Evolutionary conservation across 2,113 vertebrate genomes (phyloP), one percentile per base, ranked within the genome.

Genomic region (Tetrao urogallus): DNA sequence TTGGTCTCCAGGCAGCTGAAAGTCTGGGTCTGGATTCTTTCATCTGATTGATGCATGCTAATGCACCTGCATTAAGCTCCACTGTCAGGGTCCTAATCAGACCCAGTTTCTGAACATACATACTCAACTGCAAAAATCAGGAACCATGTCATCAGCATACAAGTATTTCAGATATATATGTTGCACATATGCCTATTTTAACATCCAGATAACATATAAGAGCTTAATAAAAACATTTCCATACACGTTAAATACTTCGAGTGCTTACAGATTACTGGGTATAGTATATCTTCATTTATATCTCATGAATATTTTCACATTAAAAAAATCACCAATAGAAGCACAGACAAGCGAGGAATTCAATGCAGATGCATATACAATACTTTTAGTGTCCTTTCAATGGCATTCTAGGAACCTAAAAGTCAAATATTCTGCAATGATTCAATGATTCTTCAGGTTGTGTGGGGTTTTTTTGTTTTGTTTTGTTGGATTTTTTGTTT

Each of bases 1-100:
- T 76, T 32, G 28, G 63, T 82, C 78, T 93, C 94, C 50, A 89
- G 74, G 72, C 30, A 72, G 56, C 78, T 92, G 71, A 90, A 96
- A 95, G 91, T 60, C 67, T 92, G 89, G 58, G 64, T 67, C 85
- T 60, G 57, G 45, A 38, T 67, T 32, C 76, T 95, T 38, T 95
- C 56, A 81, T 83, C 56, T 71, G 56, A 19, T 73, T 58, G 60
- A 11, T 3, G 38, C 34, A 76, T 34, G 48, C 21, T 22, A 30
- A 64, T 8, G 20, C 17, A 28, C n/a, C 45, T 32, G 45, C 0
- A 0, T 45, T 38, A 58, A 89, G n/a, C 54, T 54, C 54, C 81
- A 28, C 30, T 54, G 48, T 28, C 4, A 40, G 30, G 20, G 28
- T 45, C 25, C 47, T 11, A 25, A 7, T 2, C 45, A 69, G 9